Conservation (phyloP, 1,140 invertebrate species). For the Phortica variegata region DNA sequence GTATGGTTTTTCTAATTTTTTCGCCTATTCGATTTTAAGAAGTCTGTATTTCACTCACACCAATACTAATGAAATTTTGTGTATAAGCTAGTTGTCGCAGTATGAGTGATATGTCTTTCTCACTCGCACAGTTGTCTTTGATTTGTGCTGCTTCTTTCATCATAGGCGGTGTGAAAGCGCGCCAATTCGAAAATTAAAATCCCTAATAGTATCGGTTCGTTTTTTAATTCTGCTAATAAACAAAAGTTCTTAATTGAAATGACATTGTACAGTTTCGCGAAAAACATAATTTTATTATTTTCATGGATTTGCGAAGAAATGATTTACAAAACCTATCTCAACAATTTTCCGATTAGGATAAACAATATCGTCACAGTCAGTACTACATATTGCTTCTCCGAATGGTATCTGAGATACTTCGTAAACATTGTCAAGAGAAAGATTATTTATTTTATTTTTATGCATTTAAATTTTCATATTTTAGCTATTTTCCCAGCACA, state of each 20-base stretch:
- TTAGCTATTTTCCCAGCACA: neutral
- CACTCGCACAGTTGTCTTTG: constrained; percentile 16
- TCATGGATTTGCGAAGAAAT: too few relatives aligned
- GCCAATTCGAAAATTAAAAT: constrained; percentile 11
- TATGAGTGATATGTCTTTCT: constrained; percentile 23
- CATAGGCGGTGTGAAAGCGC: too few relatives aligned
- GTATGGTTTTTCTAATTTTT: constrained; percentile 33
- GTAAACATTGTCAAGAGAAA: constrained; percentile 4
- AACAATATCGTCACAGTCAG: too few relatives aligned
- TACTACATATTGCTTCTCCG: too few relatives aligned
- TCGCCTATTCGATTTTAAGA: constrained; percentile 13
- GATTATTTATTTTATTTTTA: constrained; percentile 10
- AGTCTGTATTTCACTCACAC: constrained; percentile 22
- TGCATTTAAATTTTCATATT: constrained; percentile 17
- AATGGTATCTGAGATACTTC: neutral
- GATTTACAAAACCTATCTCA: too few relatives aligned
- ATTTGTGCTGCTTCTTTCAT: too few relatives aligned
- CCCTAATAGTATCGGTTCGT: constrained; percentile 7
- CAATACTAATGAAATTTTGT: constrained; percentile 41
- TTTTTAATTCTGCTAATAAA: constrained; percentile 3
- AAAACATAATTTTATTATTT: too few relatives aligned
- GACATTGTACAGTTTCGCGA: neutral
- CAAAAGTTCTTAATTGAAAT: neutral
- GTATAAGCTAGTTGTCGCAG: constrained; percentile 35
- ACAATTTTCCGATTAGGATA: too few relatives aligned